Base-by-base conservation (phyloP, 2,113 vertebrate genomes). In the Alethe castanea region DNA sequence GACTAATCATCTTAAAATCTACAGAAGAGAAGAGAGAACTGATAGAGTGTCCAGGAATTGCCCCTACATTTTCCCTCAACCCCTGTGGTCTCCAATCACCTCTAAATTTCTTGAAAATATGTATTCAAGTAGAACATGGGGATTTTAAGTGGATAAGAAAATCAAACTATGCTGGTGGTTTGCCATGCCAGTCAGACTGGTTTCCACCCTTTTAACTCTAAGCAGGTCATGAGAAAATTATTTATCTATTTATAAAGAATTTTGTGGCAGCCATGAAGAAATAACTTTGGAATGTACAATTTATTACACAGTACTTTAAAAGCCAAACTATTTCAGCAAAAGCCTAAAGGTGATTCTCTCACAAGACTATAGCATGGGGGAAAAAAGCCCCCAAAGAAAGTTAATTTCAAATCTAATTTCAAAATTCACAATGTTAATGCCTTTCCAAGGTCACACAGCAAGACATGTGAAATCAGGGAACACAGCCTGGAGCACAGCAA, bases 351-450 rank as follows among this genome's bases (percentile, higher is more conserved):
- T 92, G 60, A 74, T 88, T 91, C 47, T 65, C 40, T 83, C 22
- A 1, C 53, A 90, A 94, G 54, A 64, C 59, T 80, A 67, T 13
- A 73, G 22, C 2, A 13, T 45, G 14, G 5, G 64, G 33, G 11
- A 1, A 4, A 24, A 47, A 81, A 77, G 22, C 36, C 50, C 35
- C 61, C 33, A 64, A 59, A 83, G 47, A 22, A 92, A 95, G 69
- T 62, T 92, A 87, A 90, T 96, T 94, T 86, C 86, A 94, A 88
- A 92, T 73, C 90, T 91, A 91, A 91, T 96, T 94, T 93, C 74
- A 88, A 88, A 95, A 90, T 97, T 95, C 86, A 73, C 79, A 69
- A 28, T 28, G 54, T 88, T 77, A 28, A 3, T 85, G 70, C 50
- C 74, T 91, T 92, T 85, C 73, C 91, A 96, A 97, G 92, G 94